phyloP scores from a whole-genome alignment of 2,113 vertebrate genomes.

The Phrynosoma blainvillii region DNA sequence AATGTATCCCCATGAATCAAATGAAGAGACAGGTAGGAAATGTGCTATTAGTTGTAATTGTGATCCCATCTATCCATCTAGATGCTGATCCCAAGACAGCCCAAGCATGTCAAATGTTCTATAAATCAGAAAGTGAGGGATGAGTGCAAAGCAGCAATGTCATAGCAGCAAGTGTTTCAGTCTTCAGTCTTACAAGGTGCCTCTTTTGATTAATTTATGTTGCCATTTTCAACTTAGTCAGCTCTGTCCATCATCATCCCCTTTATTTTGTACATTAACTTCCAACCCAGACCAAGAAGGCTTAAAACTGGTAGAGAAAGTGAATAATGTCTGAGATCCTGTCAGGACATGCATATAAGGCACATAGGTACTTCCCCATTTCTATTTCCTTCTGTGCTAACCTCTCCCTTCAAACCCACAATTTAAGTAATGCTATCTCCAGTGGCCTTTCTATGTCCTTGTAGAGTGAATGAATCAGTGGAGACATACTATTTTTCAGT shows the following conservation, averaged over 20 bases:
- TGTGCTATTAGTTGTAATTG: slow-evolving; percentile 8
- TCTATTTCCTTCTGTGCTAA: too few relatives aligned
- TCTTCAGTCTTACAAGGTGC: slow-evolving; percentile 79
- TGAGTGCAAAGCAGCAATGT: slow-evolving; percentile 50
- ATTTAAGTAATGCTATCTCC: too few relatives aligned
- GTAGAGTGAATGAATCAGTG: too few relatives aligned
- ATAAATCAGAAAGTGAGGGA: slow-evolving; percentile 75
- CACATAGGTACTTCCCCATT: too few relatives aligned
- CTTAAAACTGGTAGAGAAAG: background rate
- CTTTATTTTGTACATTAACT: slow-evolving; percentile 2
- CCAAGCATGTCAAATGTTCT: slow-evolving; percentile 49
- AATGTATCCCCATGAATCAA: slow-evolving; percentile 33
- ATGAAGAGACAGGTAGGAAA: background rate
- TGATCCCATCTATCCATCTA: slow-evolving; percentile 40
- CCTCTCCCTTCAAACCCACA: too few relatives aligned
- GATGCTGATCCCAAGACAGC: slow-evolving; percentile 39
- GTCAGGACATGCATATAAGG: too few relatives aligned
- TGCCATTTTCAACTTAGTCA: slow-evolving; percentile 65
- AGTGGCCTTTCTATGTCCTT: too few relatives aligned
- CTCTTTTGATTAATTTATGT: slow-evolving; percentile 82
- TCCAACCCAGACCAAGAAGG: background rate
- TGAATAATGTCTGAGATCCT: too few relatives aligned
- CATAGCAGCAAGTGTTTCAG: slow-evolving; percentile 66
- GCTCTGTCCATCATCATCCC: slow-evolving; percentile 36
- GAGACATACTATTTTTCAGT: too few relatives aligned